Evolutionary conservation across 2,113 vertebrate genomes (phyloP).

Genomic region (Puffinus mauretanicus): DNA sequence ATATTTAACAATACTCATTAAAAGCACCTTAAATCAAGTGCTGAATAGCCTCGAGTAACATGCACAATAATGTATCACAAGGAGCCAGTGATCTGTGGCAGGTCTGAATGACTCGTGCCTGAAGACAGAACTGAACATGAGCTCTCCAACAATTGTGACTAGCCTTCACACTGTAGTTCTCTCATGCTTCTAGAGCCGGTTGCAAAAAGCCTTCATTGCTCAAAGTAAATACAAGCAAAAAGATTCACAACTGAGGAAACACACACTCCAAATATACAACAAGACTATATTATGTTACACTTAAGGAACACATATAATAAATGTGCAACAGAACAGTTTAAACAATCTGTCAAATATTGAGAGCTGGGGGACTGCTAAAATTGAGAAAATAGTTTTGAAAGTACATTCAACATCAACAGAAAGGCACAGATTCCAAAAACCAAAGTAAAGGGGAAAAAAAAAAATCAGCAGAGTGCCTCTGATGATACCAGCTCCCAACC

Average conservation of each 20-base stretch:
- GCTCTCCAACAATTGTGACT: neutral
- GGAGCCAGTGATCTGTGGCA: neutral
- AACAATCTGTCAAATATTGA: neutral
- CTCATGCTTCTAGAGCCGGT: neutral
- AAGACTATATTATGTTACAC: neutral
- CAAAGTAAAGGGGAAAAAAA: neutral
- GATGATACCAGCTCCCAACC: neutral
- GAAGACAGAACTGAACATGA: neutral
- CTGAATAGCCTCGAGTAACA: neutral
- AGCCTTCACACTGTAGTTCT: neutral
- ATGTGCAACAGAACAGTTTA: neutral
- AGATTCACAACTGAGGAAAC: neutral
- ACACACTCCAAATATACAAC: neutral
- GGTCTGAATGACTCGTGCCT: neutral
- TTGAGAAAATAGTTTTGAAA: neutral
- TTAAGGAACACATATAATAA: neutral
- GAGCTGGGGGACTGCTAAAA: neutral
- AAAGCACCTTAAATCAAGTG: neutral
- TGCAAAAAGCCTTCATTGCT: neutral
- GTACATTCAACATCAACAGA: neutral
- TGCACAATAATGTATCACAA: fast-evolving
- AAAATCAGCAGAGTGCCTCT: neutral
- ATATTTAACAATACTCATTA: neutral
- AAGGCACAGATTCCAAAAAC: neutral
- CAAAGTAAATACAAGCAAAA: neutral